Base-by-base conservation (phyloP, 1,140 invertebrate species). In the Leucophenga varia region DNA sequence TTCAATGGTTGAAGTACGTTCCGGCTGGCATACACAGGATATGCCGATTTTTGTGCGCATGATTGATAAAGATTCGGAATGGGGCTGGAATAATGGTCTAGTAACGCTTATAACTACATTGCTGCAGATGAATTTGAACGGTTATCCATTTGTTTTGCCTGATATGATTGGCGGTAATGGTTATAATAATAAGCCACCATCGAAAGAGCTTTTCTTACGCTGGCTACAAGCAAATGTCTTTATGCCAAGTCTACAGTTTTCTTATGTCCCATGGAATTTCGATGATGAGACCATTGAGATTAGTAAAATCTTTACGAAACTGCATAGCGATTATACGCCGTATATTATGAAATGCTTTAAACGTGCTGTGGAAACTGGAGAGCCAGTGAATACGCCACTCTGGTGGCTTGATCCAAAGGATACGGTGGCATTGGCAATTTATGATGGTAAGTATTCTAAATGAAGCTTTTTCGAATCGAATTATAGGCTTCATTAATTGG, bases 81-180 rank as follows among this genome's bases (percentile, higher is more conserved):
- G 91, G 91, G 83, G 81, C 3, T 79, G 84, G 53, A 81, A 88
- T 49, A 91, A 93, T 72, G 93, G 93, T 16, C 64, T 88, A 1
- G 76, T 82, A 0, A 89, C 90, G 1, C 61, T 96, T 6, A 84
- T 96, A 30, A 89, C 91, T 0, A 88, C 89, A 2, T 72, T 89
- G 0, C 74, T 95, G 2, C 85, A 87, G 56, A 84, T 90, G 79
- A 91, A 91, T 56, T 70, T 94, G 31, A 84, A 88, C 54, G 93
- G 93, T 4, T 95, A 95, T 74, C 82, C 86, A 1, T 86, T 89
- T 57, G 86, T 95, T 4, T 74, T 96, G 2, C 91, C 92, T 1
- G 93, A 95, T 65, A 93, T 95, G 88, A 86, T 97, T 55, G 93
- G 93, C 2, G 93, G 94, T 2, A 95, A 94, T 69, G 88, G 84